Evolutionary conservation across 2,888 invertebrate genomes (phyloP), one percentile per base, ranked within the genome.

Genomic region (Lasioglossum malachurum): DNA sequence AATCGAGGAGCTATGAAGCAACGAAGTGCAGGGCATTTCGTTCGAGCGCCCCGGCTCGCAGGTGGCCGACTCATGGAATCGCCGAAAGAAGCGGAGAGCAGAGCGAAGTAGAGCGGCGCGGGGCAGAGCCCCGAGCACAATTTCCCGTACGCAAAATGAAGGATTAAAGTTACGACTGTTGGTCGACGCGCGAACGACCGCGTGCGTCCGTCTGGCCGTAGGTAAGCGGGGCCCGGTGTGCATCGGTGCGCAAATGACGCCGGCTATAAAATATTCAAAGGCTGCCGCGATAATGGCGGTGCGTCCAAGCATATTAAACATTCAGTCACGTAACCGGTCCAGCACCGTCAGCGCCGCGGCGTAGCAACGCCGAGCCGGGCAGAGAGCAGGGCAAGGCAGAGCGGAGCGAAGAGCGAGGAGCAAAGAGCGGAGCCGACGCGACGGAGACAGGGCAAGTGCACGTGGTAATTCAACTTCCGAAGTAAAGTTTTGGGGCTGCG

Each of bases 291-390:
- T 92, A 91, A 92, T 88, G 91, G 92, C 80, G 83, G 86, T 87
- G 91, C 89, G 91, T 91, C 92, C 92, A 87, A 91, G 88, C 91
- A 87, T 91, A 92, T 91, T 91, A 90, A 91, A 91, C 91, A 91
- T 91, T 91, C 90, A 88, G 88, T 88, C 90, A 87, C 90, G 89
- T 91, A 90, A 85, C 85, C 60, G 86, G 86, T 85, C 89, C 87
- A 71, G 41, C 41, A 75, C 81, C 89, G 89, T 71, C 73, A 71
- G 78, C 71, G 67, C 77, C 80, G 74, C 71, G 38, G 12, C 71
- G 38, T 5, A 12, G 57, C 31, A 1, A 14, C 35, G 86, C 71
- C 19, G 75, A 31, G 60, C 64, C 2, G 16, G 5, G 27, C 64
- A 7, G 64, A 2, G 27, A 16, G n/a, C n/a, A 5, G 14, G 4